Percentiles rank a stretch among this genome's conserved stretches.
These are phyloP conservation scores for Eugnorisma glareosa DNA, from an alignment of 2,888 invertebrate species.

Conservation along the genomic window DNA sequence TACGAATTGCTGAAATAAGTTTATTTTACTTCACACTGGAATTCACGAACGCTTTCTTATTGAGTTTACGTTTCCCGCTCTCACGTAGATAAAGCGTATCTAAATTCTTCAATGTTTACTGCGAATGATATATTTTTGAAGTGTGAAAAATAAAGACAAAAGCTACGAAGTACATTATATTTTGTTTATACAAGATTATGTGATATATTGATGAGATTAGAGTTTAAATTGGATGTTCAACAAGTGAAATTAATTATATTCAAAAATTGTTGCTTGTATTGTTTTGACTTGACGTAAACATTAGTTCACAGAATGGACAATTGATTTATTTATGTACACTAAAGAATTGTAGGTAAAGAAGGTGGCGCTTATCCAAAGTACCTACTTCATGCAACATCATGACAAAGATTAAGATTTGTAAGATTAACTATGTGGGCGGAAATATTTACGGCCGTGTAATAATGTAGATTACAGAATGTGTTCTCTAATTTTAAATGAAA, in stretches of 20 bases:
- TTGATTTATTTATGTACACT: conserved; percentile 45
- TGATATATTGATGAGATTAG: conserved; percentile 33
- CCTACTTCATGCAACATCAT: conserved; percentile 18
- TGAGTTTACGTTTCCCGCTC: conserved; percentile 46
- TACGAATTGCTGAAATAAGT: conserved; percentile 56
- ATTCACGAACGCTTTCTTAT: conserved; percentile 47
- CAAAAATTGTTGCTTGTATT: conserved; percentile 21
- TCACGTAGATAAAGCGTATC: conserved; percentile 8
- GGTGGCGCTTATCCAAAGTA: conserved; percentile 47
- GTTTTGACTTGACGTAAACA: conserved; percentile 28
- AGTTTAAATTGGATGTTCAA: conserved; percentile 17
- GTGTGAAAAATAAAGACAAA: conserved; percentile 9
- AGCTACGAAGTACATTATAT: background rate
- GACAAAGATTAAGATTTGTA: conserved; percentile 26
- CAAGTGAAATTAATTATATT: conserved; percentile 30
- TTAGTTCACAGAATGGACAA: conserved; percentile 36
- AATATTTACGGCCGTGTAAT: conserved; percentile 19
- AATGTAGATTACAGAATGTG: conserved; percentile 23
- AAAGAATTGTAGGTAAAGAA: conserved; percentile 2
- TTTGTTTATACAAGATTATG: background rate
- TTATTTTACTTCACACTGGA: conserved; percentile 60
- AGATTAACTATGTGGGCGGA: conserved; percentile 24
- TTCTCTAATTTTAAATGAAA: conserved; percentile 25
- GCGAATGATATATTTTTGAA: conserved; percentile 17
- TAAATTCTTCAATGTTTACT: conserved; percentile 20